phyloP scores from a whole-genome alignment of 2,113 vertebrate genomes.

The Xenopus borealis region DNA sequence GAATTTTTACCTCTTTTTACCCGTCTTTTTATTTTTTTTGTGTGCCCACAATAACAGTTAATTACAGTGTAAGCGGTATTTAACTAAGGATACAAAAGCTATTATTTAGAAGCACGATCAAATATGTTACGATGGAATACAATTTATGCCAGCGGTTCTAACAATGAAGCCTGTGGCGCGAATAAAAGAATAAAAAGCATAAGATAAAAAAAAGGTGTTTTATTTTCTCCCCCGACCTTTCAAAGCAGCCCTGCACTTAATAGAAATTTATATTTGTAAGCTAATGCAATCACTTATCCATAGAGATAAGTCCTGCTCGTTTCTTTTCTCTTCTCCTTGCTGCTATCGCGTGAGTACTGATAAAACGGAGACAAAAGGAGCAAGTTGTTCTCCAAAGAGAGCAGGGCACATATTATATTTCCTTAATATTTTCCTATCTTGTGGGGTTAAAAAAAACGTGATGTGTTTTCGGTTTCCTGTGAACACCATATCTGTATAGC shows the following conservation, averaged over 20 bases:
- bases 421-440: conserved; percentile 43
- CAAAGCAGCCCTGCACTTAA: conserved; percentile 53
- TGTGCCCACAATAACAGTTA: not conserved
- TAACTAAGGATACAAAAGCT: not conserved
- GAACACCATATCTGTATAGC: conserved; percentile 25
- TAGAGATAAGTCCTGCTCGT: conserved; percentile 56
- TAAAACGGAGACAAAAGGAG: conserved; percentile 32
- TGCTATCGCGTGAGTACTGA: conserved; percentile 52
- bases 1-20: not conserved
- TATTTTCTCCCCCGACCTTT: conserved; percentile 53
- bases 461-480: conserved; percentile 33
- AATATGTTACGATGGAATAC: not conserved
- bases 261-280: conserved; percentile 61
- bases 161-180: not conserved
- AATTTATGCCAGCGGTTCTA: not conserved
- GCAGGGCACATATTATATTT: conserved; percentile 40
- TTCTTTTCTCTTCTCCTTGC: conserved; percentile 58
- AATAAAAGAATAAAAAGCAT: conserved; percentile 16
- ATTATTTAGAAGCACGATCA: not conserved
- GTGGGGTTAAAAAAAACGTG: conserved; percentile 8
- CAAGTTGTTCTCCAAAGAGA: conserved; percentile 38
- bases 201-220: conserved; percentile 14
- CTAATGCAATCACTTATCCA: conserved; percentile 55
- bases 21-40: no score
- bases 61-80: not conserved